phyloP scores from a whole-genome alignment of 2,797 vertebrate species.

The Sebastes kiyomatsui region DNA sequence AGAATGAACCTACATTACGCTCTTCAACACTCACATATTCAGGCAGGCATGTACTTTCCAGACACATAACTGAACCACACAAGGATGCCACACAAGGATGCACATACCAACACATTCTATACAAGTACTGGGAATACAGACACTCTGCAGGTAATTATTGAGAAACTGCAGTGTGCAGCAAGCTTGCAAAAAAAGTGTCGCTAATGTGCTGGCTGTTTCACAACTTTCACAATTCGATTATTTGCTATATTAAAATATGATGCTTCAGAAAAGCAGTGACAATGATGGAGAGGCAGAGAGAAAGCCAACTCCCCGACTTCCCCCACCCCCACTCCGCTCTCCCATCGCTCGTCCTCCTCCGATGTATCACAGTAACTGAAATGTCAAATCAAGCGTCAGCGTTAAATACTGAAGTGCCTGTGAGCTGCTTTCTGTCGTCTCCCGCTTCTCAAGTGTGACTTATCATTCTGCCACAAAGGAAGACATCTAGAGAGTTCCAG shows the following conservation, averaged over 20 bases:
- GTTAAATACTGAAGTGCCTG: constrained; percentile 57
- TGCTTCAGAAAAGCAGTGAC: constrained; percentile 46
- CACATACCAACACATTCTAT: not conserved
- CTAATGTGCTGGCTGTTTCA: constrained; percentile 14
- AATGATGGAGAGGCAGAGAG: constrained; percentile 49
- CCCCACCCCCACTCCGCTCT: not conserved
- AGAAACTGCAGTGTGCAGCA: constrained; percentile 2
- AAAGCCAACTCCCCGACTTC: not conserved
- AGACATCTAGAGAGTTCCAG: constrained; percentile 17
- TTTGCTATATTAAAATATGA: constrained; percentile 48
- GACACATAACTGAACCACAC: not conserved
- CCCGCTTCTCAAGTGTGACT: constrained; percentile 41
- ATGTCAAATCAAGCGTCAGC: constrained; percentile 60
- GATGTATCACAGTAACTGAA: constrained; percentile 53
- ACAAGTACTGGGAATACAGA: not conserved
- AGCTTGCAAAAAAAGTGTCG: constrained; percentile 6
- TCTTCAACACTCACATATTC: not conserved
- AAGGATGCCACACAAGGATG: not conserved
- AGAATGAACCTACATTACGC: not conserved
- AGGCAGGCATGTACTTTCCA: not conserved
- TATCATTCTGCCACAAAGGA: constrained; percentile 30
- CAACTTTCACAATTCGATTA: constrained; percentile 34
- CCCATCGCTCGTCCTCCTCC: constrained; percentile 10
- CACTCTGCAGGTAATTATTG: not conserved
- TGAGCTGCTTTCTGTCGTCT: constrained; percentile 50